Evolutionary conservation across 2,888 invertebrate species (phyloP), one percentile per base, ranked within the genome.

Genomic region (Eudemis profundana): DNA sequence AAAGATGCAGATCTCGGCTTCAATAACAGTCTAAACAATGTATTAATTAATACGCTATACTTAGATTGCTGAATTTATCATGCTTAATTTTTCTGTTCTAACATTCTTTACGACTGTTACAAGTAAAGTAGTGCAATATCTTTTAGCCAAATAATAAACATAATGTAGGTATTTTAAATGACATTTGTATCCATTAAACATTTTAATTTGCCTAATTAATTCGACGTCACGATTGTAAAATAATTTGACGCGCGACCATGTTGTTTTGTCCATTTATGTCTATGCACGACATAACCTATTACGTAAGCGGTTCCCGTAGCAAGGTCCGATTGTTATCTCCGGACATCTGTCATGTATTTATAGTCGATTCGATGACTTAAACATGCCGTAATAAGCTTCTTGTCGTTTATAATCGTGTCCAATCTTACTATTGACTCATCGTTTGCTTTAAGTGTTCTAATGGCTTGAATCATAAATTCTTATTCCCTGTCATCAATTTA

Each of bases 261-360:
- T 54, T 29, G 54, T 15, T 23, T 40, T 62, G 19, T 38, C 64
- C 50, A 51, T 51, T 50, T 64, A 59, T 44, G 64, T 44, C 50
- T 10, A 23, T 44, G 17, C 56, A 57, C 23, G 57, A 49, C 42
- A 47, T 61, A 23, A 36, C 21, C 42, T 51, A 42, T 57, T 57
- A 29, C 17, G 29, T 56, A 33, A 49, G 33, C 29, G 29, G 53
- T 36, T 40, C 19, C 4, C 12, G 33, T 15, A 21, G 36, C 50
- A 57, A 14, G 21, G 23, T 42, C 19, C 57, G 27, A 59, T 64
- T 23, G 23, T 36, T 19, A 64, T 64, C 64, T 50, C 7, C 4
- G 5, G 40, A 15, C 29, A 36, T 44, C 42, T 42, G 50, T 51
- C 42, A 61, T 33, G 51, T 51, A 61, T 61, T 51, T 42, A 61